A percentile compares a stretch with the other conserved stretches of the same genome.
These are phyloP conservation scores for Chelonoidis abingdonii DNA, from an alignment of 2,113 vertebrate genomes.

Conservation along the genomic window DNA sequence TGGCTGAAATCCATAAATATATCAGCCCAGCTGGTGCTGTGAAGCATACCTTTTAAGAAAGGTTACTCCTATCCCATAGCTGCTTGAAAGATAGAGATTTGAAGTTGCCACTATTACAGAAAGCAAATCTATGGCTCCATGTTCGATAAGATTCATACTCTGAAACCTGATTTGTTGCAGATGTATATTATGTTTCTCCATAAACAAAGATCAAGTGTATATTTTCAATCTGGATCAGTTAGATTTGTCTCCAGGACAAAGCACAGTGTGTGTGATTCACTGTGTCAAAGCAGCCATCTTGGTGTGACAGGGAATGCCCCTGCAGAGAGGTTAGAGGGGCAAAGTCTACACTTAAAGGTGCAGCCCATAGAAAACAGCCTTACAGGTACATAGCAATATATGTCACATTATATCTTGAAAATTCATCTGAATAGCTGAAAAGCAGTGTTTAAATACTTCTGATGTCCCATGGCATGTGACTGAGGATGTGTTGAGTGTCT, in stretches of 20 bases:
- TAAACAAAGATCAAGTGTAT: not conserved
- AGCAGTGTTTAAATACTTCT: not conserved
- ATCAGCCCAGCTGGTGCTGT: slow-evolving; percentile 63
- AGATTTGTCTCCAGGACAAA: not conserved
- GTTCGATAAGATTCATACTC: slow-evolving; percentile 10
- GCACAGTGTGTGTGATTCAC: not conserved
- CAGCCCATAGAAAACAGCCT: not conserved
- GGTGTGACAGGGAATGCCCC: not conserved
- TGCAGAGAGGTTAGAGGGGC: not conserved
- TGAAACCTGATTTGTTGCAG: not conserved
- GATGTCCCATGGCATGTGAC: not conserved
- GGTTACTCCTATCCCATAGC: not conserved
- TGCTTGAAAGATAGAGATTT: not conserved
- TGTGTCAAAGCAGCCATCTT: not conserved
- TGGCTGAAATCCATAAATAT: slow-evolving; percentile 62
- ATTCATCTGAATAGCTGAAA: not conserved
- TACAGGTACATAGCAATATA: not conserved
- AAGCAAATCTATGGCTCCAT: not conserved
- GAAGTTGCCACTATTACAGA: slow-evolving; percentile 2
- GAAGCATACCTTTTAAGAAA: not conserved
- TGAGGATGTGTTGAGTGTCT: slow-evolving; percentile 56
- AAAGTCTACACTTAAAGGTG: not conserved
- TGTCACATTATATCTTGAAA: not conserved
- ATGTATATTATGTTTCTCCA: not conserved
- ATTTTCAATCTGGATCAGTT: not conserved